Conservation (phyloP, 2,797 vertebrate genomes). For the Anguilla obscura region DNA sequence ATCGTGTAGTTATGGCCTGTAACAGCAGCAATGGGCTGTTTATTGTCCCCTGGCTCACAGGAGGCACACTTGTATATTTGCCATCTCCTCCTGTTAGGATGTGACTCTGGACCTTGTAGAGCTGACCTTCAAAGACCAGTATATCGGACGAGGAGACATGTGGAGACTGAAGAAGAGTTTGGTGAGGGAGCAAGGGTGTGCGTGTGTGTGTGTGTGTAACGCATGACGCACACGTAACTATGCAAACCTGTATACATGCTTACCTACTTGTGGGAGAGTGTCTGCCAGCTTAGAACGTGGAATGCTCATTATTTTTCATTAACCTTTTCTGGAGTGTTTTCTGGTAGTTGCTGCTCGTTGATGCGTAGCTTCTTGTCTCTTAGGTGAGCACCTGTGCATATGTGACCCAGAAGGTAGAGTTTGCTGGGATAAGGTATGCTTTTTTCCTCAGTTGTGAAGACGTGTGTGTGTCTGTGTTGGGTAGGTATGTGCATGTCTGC, state of each 20-base stretch:
- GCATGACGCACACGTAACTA: too few relatives aligned
- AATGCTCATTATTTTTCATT: background rate
- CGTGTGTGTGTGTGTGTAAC: background rate
- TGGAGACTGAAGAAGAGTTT: conserved; percentile 98
- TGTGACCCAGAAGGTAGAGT: conserved; percentile 96
- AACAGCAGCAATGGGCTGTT: background rate
- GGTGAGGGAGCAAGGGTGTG: conserved; percentile 63
- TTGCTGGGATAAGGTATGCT: conserved; percentile 92
- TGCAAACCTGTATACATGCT: background rate
- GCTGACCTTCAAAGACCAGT: conserved; percentile 97
- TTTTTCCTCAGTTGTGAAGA: background rate
- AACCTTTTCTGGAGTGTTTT: background rate
- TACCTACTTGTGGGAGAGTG: background rate
- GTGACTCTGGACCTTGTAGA: conserved; percentile 94
- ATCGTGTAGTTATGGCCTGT: background rate
- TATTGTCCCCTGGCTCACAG: background rate
- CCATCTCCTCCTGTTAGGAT: conserved; percentile 70
- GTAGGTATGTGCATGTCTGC: background rate
- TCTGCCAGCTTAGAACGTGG: background rate
- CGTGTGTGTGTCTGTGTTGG: background rate
- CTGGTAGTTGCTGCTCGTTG: background rate
- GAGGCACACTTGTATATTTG: background rate
- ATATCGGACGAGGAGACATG: conserved; percentile 97
- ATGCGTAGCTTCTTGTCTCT: conserved; percentile 27
- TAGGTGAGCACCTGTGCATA: conserved; percentile 97